These are phyloP conservation scores for Apistogramma diplotaenia DNA, from an alignment of 2,113 vertebrate species.

Conservation along the genomic window DNA sequence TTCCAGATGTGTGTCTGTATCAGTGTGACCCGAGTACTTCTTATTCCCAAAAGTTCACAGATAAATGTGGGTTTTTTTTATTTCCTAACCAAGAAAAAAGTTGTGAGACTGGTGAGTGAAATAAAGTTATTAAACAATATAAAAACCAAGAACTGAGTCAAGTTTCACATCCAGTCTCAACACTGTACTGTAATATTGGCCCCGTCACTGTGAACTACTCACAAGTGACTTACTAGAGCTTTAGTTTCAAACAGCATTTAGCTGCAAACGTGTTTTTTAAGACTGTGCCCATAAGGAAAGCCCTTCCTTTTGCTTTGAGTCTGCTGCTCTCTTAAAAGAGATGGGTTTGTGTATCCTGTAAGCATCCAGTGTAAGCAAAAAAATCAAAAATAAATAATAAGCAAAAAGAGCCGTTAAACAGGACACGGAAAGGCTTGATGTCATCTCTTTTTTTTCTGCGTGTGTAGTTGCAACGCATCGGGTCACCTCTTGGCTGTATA, in stretches of 20 bases:
- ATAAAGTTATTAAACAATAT: not conserved
- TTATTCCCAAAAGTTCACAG: not conserved
- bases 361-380: not conserved
- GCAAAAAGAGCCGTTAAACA: not conserved
- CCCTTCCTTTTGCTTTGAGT: not conserved
- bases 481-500: conserved; percentile 52
- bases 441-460: conserved; percentile 11
- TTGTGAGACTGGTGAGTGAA: not conserved
- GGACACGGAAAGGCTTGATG: not conserved
- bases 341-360: not conserved
- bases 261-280: not conserved
- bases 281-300: not conserved
- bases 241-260: not conserved
- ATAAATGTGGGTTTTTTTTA: not conserved
- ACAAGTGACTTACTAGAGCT: not conserved
- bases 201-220: not conserved
- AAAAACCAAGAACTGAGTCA: not conserved
- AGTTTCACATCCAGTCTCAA: no score
- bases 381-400: no score
- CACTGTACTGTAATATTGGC: not conserved
- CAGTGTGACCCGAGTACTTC: not conserved
- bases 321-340: not conserved
- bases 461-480: conserved; percentile 35
- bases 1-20: not conserved
- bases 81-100: not conserved